Percentiles rank a stretch among this genome's conserved stretches.
Conservation (phyloP, 2,888 invertebrate genomes). For the Volucella inanis region DNA sequence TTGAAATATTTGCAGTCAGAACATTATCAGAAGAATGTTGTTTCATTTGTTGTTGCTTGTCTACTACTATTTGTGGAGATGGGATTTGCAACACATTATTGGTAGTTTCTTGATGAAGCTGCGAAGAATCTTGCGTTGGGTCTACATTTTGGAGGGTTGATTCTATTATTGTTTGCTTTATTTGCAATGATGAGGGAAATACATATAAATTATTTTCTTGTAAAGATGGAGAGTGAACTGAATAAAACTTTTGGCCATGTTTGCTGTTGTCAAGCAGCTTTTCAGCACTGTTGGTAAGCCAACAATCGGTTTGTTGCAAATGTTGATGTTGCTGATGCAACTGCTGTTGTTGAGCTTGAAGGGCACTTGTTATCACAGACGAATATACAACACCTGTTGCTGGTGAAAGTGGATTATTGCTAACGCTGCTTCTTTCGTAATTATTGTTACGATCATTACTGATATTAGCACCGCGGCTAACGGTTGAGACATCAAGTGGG, state of each 20-base stretch:
- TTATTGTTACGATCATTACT: constrained; percentile 78
- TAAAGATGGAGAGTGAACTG: constrained; percentile 51
- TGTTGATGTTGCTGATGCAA: constrained; percentile 76
- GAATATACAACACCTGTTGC: constrained; percentile 88
- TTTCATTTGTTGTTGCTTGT: constrained; percentile 54
- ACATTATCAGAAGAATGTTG: constrained; percentile 73
- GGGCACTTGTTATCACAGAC: constrained; percentile 91
- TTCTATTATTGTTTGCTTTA: constrained; percentile 56
- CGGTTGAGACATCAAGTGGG: constrained; percentile 39
- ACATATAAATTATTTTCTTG: constrained; percentile 62
- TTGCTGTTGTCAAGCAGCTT: constrained; percentile 50
- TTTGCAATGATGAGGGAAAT: constrained; percentile 63
- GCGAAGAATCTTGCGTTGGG: constrained; percentile 30
- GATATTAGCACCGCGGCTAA: constrained; percentile 75
- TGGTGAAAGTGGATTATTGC: constrained; percentile 79
- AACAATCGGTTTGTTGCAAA: constrained; percentile 60
- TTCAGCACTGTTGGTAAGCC: constrained; percentile 42
- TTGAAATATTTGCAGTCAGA: constrained; percentile 75
- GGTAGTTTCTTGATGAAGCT: constrained; percentile 66
- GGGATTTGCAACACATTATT: constrained; percentile 54
- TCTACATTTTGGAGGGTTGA: constrained; percentile 39
- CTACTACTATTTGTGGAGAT: constrained; percentile 72
- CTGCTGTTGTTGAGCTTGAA: constrained; percentile 81
- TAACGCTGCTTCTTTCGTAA: constrained; percentile 76
- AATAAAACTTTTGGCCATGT: constrained; percentile 55